Base-by-base conservation (phyloP, 2,888 invertebrate genomes). In the Melitaea athalia region DNA sequence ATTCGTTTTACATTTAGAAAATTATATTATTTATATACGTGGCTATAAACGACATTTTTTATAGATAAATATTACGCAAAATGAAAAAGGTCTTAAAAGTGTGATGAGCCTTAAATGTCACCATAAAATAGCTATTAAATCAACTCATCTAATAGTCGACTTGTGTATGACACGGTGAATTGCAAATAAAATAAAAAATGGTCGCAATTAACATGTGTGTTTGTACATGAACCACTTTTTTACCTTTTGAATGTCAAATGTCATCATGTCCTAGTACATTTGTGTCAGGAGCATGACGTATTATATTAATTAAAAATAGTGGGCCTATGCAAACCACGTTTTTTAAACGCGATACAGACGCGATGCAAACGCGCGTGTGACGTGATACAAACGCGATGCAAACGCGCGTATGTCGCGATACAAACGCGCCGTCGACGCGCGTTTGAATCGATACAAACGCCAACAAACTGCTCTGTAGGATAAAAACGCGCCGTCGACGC, bases 91-190 rank as follows among this genome's bases (percentile, higher is more conserved):
- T 15, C 42, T 31, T 42, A 42, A 11, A 0, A 42, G n/a, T 57
- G 38, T 15, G 15, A 4, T 10, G 14, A 42, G 57, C 57, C 15
- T 57, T 33, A 55, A n/a, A 0, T 14, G 14, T n/a, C 33, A 55
- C 33, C 47, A 49, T 49, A 49, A 38, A 57, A 57, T 42, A 15
- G 42, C 17, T 15, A 57, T 15, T 57, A 49, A 65, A 59, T 24
- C 15, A 63, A 70, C 67, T 65, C 69, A 65, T 67, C 67, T 69
- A 65, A 67, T 72, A 67, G 69, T 72, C 47, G 55, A 62, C n/a
- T 53, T 10, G 8, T 15, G n/a, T 38, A 15, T 57, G 63, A 43
- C 60, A 64, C 64, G 64, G 45, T 43, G 71, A 62, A 63, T 57
- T 38, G 65, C 49, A 43, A 57, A 67, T 55, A 64, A 31, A 62